A percentile compares a stretch with the other conserved stretches of the same genome.
phyloP scores from a whole-genome alignment of 2,888 invertebrate genomes.

The Sabatieria punctata region DNA sequence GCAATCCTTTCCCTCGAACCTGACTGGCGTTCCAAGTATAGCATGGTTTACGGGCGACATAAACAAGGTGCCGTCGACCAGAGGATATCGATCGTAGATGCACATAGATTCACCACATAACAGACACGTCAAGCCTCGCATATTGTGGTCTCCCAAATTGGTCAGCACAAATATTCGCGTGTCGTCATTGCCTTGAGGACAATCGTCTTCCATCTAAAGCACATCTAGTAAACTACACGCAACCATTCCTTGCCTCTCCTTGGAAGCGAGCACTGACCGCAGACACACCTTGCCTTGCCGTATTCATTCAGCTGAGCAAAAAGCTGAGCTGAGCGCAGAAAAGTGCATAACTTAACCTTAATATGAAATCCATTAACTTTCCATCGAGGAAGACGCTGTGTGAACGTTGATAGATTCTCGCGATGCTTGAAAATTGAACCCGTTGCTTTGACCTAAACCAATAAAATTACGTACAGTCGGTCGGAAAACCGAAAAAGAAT shows the following conservation, averaged over 20 bases:
- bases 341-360: slow-evolving; percentile 47
- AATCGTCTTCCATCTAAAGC: slow-evolving; percentile 82
- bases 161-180: slow-evolving; percentile 87
- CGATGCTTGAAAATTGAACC: slow-evolving; percentile 66
- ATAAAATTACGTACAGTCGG: too few relatives aligned
- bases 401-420: slow-evolving; percentile 82
- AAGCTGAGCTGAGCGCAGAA: background rate
- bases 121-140: slow-evolving; percentile 56
- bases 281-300: background rate
- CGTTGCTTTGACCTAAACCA: slow-evolving; percentile 16
- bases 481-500: too few relatives aligned
- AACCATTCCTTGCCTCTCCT: slow-evolving; percentile 28
- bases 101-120: slow-evolving; percentile 60
- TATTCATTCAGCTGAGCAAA: too few relatives aligned
- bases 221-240: background rate
- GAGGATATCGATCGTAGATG: slow-evolving; percentile 88
- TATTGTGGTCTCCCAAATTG: slow-evolving; percentile 74
- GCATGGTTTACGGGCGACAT: slow-evolving; percentile 80
- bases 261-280: slow-evolving; percentile 27
- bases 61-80: slow-evolving; percentile 95
- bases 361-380: slow-evolving; percentile 98
- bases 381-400: slow-evolving; percentile 64
- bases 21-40: slow-evolving; percentile 54
- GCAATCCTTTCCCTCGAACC: slow-evolving; percentile 70
- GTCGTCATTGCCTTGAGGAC: slow-evolving; percentile 94